These are phyloP conservation scores for Drosophila triauraria DNA, from an alignment of 1,140 invertebrate species.

Conservation along the genomic window DNA sequence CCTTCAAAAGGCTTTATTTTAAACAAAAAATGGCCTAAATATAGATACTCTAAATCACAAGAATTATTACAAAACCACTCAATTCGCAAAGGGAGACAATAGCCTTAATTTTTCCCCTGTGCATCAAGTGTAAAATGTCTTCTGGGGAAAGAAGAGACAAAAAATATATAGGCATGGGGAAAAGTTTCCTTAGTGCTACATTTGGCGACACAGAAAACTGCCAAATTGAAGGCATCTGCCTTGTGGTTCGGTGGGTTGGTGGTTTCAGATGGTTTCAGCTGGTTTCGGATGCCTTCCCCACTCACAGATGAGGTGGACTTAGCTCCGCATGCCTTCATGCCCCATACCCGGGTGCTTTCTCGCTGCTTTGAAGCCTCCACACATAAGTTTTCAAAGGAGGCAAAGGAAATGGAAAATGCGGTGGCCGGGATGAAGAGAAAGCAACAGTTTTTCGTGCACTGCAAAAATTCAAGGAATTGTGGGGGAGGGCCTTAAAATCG, in stretches of 20 bases:
- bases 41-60: background rate
- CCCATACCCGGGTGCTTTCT: slow-evolving; percentile 44
- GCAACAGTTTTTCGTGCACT: slow-evolving; percentile 38
- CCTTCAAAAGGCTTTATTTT: no score
- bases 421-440: slow-evolving; percentile 19
- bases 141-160: slow-evolving; percentile 17
- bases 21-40: no score
- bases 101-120: slow-evolving; percentile 2
- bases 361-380: slow-evolving; percentile 19
- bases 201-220: slow-evolving; percentile 64
- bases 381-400: slow-evolving; percentile 15
- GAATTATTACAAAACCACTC: background rate
- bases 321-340: slow-evolving; percentile 32
- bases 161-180: slow-evolving; percentile 51
- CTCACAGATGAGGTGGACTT: slow-evolving; percentile 34
- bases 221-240: slow-evolving; percentile 62
- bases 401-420: slow-evolving; percentile 28
- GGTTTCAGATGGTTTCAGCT: slow-evolving; percentile 13
- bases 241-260: slow-evolving; percentile 16
- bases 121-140: slow-evolving; percentile 13
- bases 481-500: slow-evolving; percentile 1
- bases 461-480: background rate
- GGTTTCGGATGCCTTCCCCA: slow-evolving; percentile 20
- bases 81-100: background rate
- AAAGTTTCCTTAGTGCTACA: slow-evolving; percentile 69